Conservation (phyloP, 2,888 invertebrate species). For the Cephus pulcher region DNA sequence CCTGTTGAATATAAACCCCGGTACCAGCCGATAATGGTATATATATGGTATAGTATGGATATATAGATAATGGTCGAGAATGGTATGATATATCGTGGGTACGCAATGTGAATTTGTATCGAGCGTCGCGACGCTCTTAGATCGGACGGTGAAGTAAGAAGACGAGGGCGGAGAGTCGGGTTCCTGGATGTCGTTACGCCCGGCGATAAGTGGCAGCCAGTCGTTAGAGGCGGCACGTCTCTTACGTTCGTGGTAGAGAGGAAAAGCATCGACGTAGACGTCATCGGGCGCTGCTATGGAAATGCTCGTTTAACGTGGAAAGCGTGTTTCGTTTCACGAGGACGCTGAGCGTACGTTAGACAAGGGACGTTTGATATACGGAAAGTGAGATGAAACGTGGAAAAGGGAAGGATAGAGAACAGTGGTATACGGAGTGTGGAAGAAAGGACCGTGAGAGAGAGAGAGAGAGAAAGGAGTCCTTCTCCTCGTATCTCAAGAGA, state of each 20-base stretch:
- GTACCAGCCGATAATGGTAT: neutral
- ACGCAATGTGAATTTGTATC: neutral
- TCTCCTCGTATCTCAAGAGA: neutral
- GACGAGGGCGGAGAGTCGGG: neutral
- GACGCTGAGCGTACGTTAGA: neutral
- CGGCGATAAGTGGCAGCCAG: slow-evolving; percentile 1
- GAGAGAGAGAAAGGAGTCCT: slow-evolving; percentile 22
- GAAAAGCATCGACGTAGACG: neutral
- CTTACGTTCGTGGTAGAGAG: neutral
- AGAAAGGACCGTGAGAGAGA: neutral
- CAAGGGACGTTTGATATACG: neutral
- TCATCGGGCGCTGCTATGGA: neutral
- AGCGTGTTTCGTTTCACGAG: neutral
- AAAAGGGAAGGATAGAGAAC: neutral
- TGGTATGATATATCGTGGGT: too few species aligned
- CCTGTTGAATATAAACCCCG: neutral
- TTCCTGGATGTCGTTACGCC: neutral
- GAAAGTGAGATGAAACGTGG: neutral
- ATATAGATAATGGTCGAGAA: too few species aligned
- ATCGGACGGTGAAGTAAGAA: neutral
- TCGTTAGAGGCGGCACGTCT: neutral
- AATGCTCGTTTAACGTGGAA: neutral
- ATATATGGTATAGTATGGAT: too few species aligned
- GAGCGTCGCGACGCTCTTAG: neutral
- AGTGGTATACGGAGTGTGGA: neutral